Evolutionary conservation across 2,888 invertebrate species (phyloP).

Genomic region (Pseudoips prasinana): DNA sequence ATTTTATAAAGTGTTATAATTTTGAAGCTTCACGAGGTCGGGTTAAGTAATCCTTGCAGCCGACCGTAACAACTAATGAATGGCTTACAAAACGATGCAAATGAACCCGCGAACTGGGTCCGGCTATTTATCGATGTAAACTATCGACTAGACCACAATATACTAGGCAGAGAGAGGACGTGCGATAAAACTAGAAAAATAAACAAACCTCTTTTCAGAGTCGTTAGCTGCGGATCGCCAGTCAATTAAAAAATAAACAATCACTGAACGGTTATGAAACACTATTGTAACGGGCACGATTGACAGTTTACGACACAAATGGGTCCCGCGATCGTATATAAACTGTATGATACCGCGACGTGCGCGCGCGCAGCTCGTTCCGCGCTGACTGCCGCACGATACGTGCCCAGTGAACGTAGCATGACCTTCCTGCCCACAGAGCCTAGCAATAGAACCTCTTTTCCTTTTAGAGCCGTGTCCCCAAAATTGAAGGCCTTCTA

Average conservation of each 20-base stretch:
- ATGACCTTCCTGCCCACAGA: constrained; percentile 75
- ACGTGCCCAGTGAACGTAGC: constrained; percentile 64
- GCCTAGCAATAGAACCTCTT: constrained; percentile 66
- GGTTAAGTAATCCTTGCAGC: constrained; percentile 64
- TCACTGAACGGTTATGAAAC: constrained; percentile 62
- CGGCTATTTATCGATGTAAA: constrained; percentile 48
- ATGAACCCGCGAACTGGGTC: constrained; percentile 51
- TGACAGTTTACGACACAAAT: constrained; percentile 56
- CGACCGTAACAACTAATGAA: constrained; percentile 66
- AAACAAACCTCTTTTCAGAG: constrained; percentile 66
- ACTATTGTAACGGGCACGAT: constrained; percentile 70
- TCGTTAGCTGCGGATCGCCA: constrained; percentile 50
- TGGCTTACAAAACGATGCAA: constrained; percentile 67
- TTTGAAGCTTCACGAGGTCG: constrained; percentile 50
- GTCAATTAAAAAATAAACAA: constrained; percentile 59
- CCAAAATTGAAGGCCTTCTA: constrained; percentile 42
- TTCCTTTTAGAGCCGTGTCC: constrained; percentile 52
- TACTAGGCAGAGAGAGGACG: constrained; percentile 38
- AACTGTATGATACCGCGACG: constrained; percentile 40
- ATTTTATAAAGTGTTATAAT: constrained; percentile 20
- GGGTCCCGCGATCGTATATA: constrained; percentile 55
- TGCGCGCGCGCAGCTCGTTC: constrained; percentile 70
- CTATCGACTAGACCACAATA: constrained; percentile 50
- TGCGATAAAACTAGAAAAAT: constrained; percentile 34
- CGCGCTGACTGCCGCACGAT: constrained; percentile 63